A percentile compares a stretch with the other conserved stretches of the same genome.
Evolutionary conservation across 1,140 invertebrate genomes (phyloP).

Genomic region (Brachionus angularis): DNA sequence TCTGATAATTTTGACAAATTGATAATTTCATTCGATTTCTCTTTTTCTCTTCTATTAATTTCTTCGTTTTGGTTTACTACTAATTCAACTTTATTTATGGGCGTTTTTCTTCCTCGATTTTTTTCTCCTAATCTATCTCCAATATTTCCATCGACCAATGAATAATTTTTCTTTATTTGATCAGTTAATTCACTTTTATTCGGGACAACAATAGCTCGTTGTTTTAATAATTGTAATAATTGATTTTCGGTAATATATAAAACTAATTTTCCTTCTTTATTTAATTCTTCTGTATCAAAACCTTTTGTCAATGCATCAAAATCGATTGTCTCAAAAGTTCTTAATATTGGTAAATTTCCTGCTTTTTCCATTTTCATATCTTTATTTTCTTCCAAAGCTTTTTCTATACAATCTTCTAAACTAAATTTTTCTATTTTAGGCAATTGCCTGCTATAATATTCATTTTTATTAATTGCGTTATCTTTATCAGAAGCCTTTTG

Average conservation of each 20-base stretch:
- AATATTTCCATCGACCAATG: conserved; percentile 34
- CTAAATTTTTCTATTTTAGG: conserved; percentile 14
- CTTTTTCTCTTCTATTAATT: too few species aligned
- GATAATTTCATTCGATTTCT: too few species aligned
- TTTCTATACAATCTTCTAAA: conserved; percentile 35
- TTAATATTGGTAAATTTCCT: not conserved
- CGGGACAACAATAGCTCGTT: conserved; percentile 33
- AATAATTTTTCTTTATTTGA: not conserved
- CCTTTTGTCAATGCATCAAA: conserved; percentile 35
- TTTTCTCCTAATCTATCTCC: not conserved
- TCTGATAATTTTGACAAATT: too few species aligned
- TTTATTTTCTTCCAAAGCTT: not conserved
- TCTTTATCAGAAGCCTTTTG: not conserved
- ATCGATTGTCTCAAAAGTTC: conserved; percentile 40
- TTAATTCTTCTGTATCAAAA: conserved; percentile 31
- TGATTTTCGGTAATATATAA: conserved; percentile 41
- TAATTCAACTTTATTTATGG: conserved; percentile 29
- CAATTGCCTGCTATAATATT: not conserved
- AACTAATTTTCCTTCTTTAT: conserved; percentile 41
- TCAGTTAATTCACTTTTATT: conserved; percentile 19
- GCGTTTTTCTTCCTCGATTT: not conserved
- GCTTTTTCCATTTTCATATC: not conserved
- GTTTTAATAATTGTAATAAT: conserved; percentile 28
- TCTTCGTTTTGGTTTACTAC: conserved; percentile 23
- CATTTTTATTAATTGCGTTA: not conserved